Base-by-base conservation (phyloP, 2,113 vertebrate species). In the Microtus montanus region DNA sequence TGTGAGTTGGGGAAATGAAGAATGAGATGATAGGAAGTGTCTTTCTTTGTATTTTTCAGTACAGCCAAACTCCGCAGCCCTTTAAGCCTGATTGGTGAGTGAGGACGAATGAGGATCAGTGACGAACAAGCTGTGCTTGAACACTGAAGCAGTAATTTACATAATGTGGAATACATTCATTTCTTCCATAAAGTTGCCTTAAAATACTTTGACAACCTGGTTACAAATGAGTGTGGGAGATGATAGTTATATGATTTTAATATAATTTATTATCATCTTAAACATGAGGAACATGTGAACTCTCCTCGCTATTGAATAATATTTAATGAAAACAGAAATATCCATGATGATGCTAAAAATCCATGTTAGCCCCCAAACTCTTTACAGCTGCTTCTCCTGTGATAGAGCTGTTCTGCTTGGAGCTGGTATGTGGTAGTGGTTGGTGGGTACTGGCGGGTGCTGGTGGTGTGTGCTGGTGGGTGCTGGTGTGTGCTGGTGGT, bases 141-240 rank as follows among this genome's bases (percentile, higher is more conserved):
- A 52, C 28, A 35, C 9, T 85, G 66, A 47, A 82, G 78, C 74
- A 49, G 12, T 94, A 24, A 64, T 82, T 93, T 93, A 28, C 8
- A 44, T 7, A 79, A 68, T 17, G 47, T 49, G 28, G 22, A 14
- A n/a, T 71, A 92, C 61, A n/a, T 17, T 91, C 11, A 52, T 63
- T 95, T 90, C 30, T 78, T 49, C 73, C 19, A 38, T 33, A 15
- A 33, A 83, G 30, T n/a, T 19, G 52, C 3, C 44, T 61, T 80
- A 89, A 87, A 64, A 85, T 88, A n/a, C 66, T 90, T 47, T 26
- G 30, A 79, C 87, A 84, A 87, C 47, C 63, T 79, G 41, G 66
- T 54, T 73, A 73, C 35, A 54, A 80, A n/a, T 41, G 54, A 17
- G 7, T n/a, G 11, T 70, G 63, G 66, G 5, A 84, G 2, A 20